Evolutionary conservation across 2,113 vertebrate species (phyloP).

Genomic region (Apus apus): DNA sequence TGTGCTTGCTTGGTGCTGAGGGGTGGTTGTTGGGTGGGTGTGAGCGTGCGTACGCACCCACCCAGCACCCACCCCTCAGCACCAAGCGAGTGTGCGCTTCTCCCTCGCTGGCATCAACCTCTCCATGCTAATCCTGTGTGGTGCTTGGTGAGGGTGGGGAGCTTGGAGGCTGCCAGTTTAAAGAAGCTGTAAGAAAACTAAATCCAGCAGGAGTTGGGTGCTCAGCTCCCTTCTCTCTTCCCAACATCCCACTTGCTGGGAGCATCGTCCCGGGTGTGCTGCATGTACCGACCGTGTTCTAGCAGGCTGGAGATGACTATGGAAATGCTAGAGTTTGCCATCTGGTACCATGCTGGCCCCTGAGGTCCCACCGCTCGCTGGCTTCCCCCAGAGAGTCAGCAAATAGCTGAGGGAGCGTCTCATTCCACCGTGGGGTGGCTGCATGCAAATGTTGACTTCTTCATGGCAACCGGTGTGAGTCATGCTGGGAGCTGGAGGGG

Average conservation of each 20-base stretch:
- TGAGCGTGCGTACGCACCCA: background rate
- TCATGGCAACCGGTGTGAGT: constrained; percentile 4
- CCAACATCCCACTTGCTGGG: background rate
- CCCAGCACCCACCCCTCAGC: background rate
- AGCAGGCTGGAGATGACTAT: background rate
- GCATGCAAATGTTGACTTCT: constrained; percentile 38
- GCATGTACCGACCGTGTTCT: background rate
- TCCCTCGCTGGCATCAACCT: background rate
- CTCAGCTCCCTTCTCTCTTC: background rate
- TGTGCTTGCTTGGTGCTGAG: background rate
- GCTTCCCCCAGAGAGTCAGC: background rate
- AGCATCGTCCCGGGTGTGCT: background rate
- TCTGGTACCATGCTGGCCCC: background rate
- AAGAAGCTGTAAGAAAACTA: constrained; percentile 15
- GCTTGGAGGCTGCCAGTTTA: background rate
- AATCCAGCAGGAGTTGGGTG: background rate
- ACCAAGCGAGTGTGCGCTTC: background rate
- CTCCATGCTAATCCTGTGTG: background rate
- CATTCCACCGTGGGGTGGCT: background rate
- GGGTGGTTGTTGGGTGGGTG: background rate
- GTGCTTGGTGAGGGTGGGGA: background rate
- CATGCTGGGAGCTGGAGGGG: background rate
- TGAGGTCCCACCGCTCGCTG: background rate
- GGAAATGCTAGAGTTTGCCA: constrained; percentile 26
- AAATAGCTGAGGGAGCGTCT: constrained; percentile 32